phyloP scores from a whole-genome alignment of 1,140 invertebrate genomes.

The Drosophila burlai region DNA sequence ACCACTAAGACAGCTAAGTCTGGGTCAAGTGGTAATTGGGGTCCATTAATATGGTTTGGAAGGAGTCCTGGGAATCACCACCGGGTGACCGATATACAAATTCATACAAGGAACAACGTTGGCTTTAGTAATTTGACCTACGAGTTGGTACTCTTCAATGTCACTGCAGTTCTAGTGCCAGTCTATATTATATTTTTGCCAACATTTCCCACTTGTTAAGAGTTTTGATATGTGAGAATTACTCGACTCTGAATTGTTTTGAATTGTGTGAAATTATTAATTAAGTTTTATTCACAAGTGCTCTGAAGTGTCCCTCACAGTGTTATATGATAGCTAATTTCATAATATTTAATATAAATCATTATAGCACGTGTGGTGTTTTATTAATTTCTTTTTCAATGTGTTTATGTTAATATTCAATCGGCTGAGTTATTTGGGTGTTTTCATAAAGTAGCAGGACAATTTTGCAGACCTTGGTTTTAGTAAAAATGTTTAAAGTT shows the following conservation, averaged over 20 bases:
- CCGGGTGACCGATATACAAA: constrained; percentile 13
- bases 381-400: no score
- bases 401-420: no score
- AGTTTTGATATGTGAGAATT: no score
- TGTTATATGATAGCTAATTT: neutral
- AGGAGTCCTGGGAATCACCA: constrained; percentile 17
- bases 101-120: neutral
- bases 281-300: neutral
- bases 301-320: neutral
- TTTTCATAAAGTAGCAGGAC: no score
- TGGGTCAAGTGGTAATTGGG: constrained; percentile 13
- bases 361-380: no score
- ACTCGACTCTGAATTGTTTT: neutral
- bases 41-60: constrained; percentile 6
- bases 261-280: neutral
- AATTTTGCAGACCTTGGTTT: no score
- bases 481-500: no score
- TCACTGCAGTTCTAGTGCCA: neutral
- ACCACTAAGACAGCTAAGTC: constrained; percentile 1
- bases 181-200: neutral
- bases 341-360: no score
- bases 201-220: neutral
- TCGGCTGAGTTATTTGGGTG: neutral
- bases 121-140: neutral
- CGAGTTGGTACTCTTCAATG: no score